Conservation (phyloP, 2,797 vertebrate species). For the Melanotaenia parkinsoni region DNA sequence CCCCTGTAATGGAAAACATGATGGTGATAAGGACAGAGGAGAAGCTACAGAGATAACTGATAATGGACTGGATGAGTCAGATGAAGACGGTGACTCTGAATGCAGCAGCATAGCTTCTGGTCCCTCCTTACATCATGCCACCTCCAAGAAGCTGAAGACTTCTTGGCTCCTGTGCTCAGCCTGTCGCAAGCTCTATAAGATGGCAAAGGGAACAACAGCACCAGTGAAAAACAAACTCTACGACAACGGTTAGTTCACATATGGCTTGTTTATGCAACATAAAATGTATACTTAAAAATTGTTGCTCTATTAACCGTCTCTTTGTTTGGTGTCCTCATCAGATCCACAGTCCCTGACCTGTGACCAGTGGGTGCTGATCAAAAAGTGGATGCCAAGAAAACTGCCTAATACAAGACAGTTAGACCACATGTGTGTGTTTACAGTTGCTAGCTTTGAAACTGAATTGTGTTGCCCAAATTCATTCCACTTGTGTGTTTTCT, state of each 20-base stretch:
- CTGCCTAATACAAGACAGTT: constrained; percentile 43
- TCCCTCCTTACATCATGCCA: constrained; percentile 26
- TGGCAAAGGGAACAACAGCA: constrained; percentile 44
- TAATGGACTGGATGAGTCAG: constrained; percentile 13
- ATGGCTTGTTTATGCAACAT: background rate
- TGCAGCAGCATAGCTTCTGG: constrained; percentile 64
- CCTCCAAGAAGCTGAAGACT: background rate
- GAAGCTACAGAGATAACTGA: background rate
- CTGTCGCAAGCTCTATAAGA: constrained; percentile 58
- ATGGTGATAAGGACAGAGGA: background rate
- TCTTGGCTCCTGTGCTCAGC: constrained; percentile 41
- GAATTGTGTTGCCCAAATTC: background rate
- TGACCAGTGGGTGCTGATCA: constrained; percentile 79
- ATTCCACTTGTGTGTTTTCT: background rate
- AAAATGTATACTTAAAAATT: background rate
- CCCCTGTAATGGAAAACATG: rapidly evolving
- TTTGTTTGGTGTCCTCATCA: constrained; percentile 31
- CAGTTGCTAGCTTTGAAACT: background rate
- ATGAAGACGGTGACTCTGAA: constrained; percentile 36
- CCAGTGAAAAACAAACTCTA: constrained; percentile 45
- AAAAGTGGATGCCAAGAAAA: constrained; percentile 53
- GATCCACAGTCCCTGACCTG: constrained; percentile 76
- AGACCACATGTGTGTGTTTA: background rate
- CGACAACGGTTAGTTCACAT: constrained; percentile 56
- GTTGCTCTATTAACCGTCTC: background rate